Base-by-base conservation (phyloP, 2,888 invertebrate species). In the Hypomecis atomaria region DNA sequence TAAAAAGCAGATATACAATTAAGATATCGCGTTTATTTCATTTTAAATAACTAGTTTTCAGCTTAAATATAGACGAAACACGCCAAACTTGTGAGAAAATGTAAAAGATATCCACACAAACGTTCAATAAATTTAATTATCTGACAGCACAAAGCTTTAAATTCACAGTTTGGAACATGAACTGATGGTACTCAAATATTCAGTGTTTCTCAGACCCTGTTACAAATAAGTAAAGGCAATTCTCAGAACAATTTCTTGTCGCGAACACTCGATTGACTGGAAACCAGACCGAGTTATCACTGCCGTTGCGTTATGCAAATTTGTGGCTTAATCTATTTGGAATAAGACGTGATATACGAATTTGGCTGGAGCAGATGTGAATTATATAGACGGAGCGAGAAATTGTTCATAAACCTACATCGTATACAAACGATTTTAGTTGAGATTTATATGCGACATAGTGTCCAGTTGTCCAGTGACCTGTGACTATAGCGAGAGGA, bases 361-460 rank as follows among this genome's bases (percentile, higher is more conserved):
- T 61, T 66, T 58, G 71, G 61, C 65, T 36, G 66, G 59, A 71
- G 58, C 75, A 77, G 72, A 77, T 79, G 77, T 76, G 78, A 77
- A 77, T 78, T 74, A 72, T 59, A 69, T 81, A 83, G 82, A 83
- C 84, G 84, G 86, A 89, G 86, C 85, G 85, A 83, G 86, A 87
- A 88, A 89, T 89, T 86, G 88, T 77, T 81, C 75, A 77, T 78
- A 78, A 50, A 13, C 13, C 50, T 50, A 10, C 9, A 38, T 5
- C 37, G 73, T 50, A 11, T 11, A 9, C 5, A 50, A 73, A 74
- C 67, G 72, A 79, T 77, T 86, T 88, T 86, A 89, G 88, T 90
- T 88, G 85, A 89, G 90, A 90, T 90, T 90, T 90, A 90, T 89
- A 84, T 73, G 83, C 76, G 82, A 79, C 84, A 76, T 74, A 69